Evolutionary conservation across 2,113 vertebrate species (phyloP).

Genomic region (Nasalis larvatus): DNA sequence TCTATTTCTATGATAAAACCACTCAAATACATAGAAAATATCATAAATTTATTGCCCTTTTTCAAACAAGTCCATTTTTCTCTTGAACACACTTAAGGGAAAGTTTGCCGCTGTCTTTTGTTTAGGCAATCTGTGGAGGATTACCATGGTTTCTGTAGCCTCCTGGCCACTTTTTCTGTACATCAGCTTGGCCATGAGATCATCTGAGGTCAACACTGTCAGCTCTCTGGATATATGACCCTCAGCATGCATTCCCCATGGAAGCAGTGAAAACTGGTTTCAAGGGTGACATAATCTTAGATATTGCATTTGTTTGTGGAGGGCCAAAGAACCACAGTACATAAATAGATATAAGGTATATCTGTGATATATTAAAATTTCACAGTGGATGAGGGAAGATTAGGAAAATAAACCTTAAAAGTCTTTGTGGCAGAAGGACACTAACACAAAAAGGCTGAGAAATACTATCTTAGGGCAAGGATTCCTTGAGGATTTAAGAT

Average conservation of each 20-base stretch:
- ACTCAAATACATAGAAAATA: not conserved
- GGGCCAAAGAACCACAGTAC: not conserved
- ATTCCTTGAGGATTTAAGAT: not conserved
- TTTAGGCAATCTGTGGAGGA: not conserved
- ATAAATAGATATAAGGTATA: not conserved
- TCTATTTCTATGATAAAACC: not conserved
- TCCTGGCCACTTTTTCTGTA: not conserved
- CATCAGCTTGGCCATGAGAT: not conserved
- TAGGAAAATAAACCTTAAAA: not conserved
- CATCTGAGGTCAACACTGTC: not conserved
- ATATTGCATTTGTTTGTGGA: not conserved
- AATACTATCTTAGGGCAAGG: not conserved
- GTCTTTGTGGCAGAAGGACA: not conserved
- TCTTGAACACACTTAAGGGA: not conserved
- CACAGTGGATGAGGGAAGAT: not conserved
- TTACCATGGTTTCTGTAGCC: not conserved
- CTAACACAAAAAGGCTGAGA: not conserved
- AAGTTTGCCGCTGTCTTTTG: not conserved
- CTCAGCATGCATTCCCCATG: not conserved
- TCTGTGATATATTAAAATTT: slow-evolving; percentile 10
- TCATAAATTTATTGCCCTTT: not conserved
- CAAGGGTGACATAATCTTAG: not conserved
- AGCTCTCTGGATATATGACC: not conserved
- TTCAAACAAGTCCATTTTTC: not conserved
- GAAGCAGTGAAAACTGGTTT: not conserved